A percentile compares a stretch with the other conserved stretches of the same genome.
Conservation (phyloP, 2,113 vertebrate species). For the Dryoscopus gambensis region DNA sequence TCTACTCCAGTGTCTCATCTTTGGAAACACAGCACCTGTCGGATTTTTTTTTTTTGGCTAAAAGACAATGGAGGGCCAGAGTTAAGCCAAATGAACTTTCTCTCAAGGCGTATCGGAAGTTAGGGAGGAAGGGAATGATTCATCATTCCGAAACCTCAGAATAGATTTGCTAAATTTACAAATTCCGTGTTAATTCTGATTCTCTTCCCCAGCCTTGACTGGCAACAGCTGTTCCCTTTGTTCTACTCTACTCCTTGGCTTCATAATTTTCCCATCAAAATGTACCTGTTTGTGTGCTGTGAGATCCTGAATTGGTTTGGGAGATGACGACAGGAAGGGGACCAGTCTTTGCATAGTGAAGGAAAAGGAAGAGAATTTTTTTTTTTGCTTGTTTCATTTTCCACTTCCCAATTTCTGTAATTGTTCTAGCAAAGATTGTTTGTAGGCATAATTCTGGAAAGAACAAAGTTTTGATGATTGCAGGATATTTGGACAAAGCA, state of each 20-base stretch:
- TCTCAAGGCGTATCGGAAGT: background rate
- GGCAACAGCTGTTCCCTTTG: slow-evolving; percentile 56
- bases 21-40: background rate
- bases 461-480: background rate
- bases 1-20: background rate
- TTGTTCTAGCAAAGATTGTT: background rate
- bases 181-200: slow-evolving; percentile 2
- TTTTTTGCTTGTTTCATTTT: background rate
- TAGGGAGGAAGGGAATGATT: slow-evolving; percentile 25
- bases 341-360: background rate
- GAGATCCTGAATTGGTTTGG: background rate
- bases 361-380: background rate
- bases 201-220: background rate
- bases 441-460: background rate
- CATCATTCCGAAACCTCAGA: slow-evolving; percentile 50
- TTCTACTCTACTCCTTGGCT: background rate
- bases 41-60: background rate
- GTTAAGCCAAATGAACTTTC: background rate
- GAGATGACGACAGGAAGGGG: background rate
- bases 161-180: slow-evolving; percentile 69
- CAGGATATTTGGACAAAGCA: background rate
- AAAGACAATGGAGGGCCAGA: background rate
- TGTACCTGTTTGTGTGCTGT: background rate
- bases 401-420: background rate
- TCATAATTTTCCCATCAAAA: background rate